A percentile compares a stretch with the other conserved stretches of the same genome.
Evolutionary conservation across 2,888 invertebrate species (phyloP).

Genomic region (Polietes domitor): DNA sequence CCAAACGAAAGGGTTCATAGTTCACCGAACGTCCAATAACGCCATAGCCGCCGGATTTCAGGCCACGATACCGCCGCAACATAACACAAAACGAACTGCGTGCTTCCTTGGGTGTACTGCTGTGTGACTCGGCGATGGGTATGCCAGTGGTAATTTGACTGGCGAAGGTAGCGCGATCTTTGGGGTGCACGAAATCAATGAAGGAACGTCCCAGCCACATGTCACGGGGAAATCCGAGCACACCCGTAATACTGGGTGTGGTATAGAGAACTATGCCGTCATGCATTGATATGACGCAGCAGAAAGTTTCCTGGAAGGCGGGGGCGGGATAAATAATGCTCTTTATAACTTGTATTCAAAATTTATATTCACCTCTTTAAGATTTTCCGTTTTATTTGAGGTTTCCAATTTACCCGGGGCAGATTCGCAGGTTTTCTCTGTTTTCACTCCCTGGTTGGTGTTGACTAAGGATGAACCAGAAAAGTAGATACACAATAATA

Average conservation of each 20-base stretch:
- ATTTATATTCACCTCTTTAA: conserved; percentile 70
- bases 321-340: neutral
- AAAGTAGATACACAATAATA: neutral
- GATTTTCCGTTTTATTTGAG: conserved; percentile 69
- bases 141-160: conserved; percentile 87
- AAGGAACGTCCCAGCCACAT: conserved; percentile 94
- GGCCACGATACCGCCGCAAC: conserved; percentile 85
- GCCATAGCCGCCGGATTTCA: conserved; percentile 84
- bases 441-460: conserved; percentile 70
- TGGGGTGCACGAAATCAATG: conserved; percentile 92
- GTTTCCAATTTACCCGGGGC: conserved; percentile 72
- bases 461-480: conserved; percentile 62
- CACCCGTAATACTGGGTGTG: conserved; percentile 85
- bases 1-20: conserved; percentile 88
- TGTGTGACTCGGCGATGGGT: conserved; percentile 82
- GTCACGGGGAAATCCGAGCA: conserved; percentile 90
- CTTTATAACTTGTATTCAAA: neutral
- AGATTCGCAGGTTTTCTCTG: conserved; percentile 74
- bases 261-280: conserved; percentile 91
- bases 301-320: conserved; percentile 85
- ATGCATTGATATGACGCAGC: conserved; percentile 90
- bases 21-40: conserved; percentile 83
- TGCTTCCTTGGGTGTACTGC: conserved; percentile 80
- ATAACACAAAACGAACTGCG: conserved; percentile 84
- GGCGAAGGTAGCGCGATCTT: conserved; percentile 87